phyloP scores from a whole-genome alignment of 2,113 vertebrate species.

The Dolichotis patagonum region DNA sequence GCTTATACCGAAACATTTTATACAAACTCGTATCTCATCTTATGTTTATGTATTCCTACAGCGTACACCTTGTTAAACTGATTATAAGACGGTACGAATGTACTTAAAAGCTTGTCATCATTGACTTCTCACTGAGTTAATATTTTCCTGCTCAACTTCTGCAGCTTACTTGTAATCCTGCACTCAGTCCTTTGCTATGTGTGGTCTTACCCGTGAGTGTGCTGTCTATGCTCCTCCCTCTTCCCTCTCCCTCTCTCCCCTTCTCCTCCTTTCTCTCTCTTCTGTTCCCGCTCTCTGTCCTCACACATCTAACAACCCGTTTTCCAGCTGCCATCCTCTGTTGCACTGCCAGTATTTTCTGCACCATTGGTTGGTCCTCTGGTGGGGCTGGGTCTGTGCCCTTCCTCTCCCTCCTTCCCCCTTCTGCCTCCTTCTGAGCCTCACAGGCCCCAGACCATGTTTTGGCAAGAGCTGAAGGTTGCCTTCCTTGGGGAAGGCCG shows the following conservation, averaged over 20 bases:
- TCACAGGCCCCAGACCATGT: not conserved
- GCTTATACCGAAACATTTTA: not conserved
- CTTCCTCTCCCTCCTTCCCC: rapidly evolving
- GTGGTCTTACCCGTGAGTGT: not conserved
- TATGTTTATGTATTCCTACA: not conserved
- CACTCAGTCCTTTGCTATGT: not conserved
- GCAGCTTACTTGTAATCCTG: not conserved
- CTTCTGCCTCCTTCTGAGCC: not conserved
- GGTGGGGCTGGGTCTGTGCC: rapidly evolving
- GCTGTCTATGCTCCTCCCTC: not conserved
- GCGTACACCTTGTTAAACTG: not conserved
- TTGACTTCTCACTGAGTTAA: not conserved
- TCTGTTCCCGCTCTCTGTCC: too few relatives aligned
- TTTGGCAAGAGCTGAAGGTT: not conserved
- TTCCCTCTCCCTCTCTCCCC: not conserved
- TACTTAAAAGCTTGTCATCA: not conserved
- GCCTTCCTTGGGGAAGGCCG: too few relatives aligned
- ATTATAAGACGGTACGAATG: not conserved
- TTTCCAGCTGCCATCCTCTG: not conserved
- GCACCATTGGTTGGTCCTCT: rapidly evolving
- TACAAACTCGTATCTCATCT: not conserved
- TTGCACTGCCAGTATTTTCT: not conserved
- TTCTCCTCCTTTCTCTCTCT: too few relatives aligned
- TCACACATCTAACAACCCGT: too few relatives aligned
- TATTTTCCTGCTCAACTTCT: not conserved